Base-by-base conservation (phyloP, 2,113 vertebrate genomes). In the Callospermophilus lateralis region DNA sequence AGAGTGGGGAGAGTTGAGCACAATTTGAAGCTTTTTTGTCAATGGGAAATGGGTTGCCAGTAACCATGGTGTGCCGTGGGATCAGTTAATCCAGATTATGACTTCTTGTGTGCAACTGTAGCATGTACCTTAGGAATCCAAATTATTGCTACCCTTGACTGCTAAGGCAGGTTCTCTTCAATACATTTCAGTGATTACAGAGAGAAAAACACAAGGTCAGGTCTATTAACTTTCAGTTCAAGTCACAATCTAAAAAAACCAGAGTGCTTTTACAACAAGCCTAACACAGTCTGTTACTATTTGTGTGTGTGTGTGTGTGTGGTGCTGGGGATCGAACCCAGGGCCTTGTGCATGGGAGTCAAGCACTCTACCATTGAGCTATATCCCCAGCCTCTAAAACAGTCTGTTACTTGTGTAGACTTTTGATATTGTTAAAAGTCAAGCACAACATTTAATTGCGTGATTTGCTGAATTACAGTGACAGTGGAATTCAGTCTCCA, bases 1-100 rank as follows among this genome's bases (percentile, higher is more conserved):
- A 98, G 96, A 98, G 94, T 95, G 68, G 87, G 34, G 96, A 98
- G 97, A 97, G 90, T 20, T 39, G n/a, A n/a, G n/a, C n/a, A 55
- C 61, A 68, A 20, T 81, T 26, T 45, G 76, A 53, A 88, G 19
- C 12, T 74, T 32, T 45, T 67, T 42, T 65, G 55, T 22, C 28
- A 17, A 1, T n/a, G 32, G 76, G 45, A 91, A 68, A 63, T 22
- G 58, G 48, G n/a, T 32, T 45, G 81, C 13, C 19, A 65, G 63
- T 24, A 34, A 42, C 65, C 51, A 58, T 2, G 1, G 55, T 42
- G 7, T 28, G 53, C 37, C 7, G 28, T n/a, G 48, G 58, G 9
- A 26, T 65, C 85, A 16, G 58, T 10, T 55, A 70, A 37, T 39
- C 26, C 51, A 73, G 10, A 42, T 30, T 67, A 51, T 70, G 6